Conservation (phyloP, 2,113 vertebrate genomes). For the Rhea americana region DNA sequence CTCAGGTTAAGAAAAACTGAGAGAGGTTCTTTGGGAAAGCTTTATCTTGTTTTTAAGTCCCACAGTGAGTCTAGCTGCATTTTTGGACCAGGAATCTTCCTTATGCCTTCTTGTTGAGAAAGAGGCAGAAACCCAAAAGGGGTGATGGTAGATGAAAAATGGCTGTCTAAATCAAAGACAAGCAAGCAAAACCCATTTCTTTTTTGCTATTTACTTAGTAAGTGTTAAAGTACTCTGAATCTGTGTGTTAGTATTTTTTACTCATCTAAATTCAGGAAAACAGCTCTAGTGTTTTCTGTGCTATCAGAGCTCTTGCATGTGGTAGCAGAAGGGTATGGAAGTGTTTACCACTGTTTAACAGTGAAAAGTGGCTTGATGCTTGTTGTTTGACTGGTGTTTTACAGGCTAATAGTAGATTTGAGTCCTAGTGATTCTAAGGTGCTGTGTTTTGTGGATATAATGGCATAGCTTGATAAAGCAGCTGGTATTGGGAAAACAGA, state of each 20-base stretch:
- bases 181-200: fast-evolving
- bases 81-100: background rate
- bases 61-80: background rate
- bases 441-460: background rate
- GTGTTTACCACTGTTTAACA: background rate
- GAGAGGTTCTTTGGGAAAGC: background rate
- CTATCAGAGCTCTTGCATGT: background rate
- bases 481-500: fast-evolving
- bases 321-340: background rate
- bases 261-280: constrained; percentile 12
- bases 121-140: background rate
- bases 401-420: background rate
- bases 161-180: background rate
- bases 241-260: background rate
- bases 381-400: background rate
- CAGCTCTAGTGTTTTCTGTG: background rate
- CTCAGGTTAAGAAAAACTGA: background rate
- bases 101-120: background rate
- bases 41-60: background rate
- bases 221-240: background rate
- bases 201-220: background rate
- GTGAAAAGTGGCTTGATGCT: background rate
- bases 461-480: background rate
- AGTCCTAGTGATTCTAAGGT: background rate
- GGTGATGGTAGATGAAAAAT: background rate